Percentiles rank a stretch among this genome's conserved stretches.
These are phyloP conservation scores for Trachelus tabidus DNA, from an alignment of 2,888 invertebrate genomes.

Conservation along the genomic window DNA sequence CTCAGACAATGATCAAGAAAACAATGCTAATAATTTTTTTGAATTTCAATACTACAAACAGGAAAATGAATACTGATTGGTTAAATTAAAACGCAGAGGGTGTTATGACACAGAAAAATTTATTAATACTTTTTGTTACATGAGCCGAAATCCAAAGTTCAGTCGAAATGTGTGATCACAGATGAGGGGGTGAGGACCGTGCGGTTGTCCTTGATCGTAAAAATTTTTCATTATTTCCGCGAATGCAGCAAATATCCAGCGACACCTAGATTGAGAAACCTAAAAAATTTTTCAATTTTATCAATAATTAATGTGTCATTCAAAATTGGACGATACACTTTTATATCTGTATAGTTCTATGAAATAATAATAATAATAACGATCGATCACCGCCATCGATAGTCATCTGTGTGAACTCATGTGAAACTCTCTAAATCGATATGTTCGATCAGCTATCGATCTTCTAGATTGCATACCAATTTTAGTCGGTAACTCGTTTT, in stretches of 20 bases:
- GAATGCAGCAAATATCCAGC: slow-evolving; percentile 55
- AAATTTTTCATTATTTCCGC: slow-evolving; percentile 52
- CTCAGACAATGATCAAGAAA: not conserved
- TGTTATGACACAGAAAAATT: slow-evolving; percentile 64
- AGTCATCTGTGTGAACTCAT: not conserved
- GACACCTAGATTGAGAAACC: slow-evolving; percentile 48
- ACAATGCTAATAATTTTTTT: not conserved
- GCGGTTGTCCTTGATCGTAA: slow-evolving; percentile 58
- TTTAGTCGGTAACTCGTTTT: not conserved
- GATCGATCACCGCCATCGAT: not conserved
- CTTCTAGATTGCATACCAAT: not conserved
- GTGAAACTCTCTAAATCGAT: not conserved
- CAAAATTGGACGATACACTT: not conserved
- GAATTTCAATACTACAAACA: not conserved
- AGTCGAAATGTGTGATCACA: slow-evolving; percentile 64
- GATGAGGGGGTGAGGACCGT: slow-evolving; percentile 62
- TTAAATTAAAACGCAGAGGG: slow-evolving; percentile 12
- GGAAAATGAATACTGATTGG: not conserved
- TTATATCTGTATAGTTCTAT: not conserved
- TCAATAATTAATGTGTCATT: not conserved
- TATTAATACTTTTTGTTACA: slow-evolving; percentile 61
- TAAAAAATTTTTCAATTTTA: slow-evolving; percentile 24
- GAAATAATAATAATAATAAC: not conserved
- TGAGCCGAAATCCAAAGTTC: slow-evolving; percentile 60
- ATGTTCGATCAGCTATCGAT: not conserved